Conservation (phyloP, 64 coral and sea anemone species). For the Trachythela sp. region DNA sequence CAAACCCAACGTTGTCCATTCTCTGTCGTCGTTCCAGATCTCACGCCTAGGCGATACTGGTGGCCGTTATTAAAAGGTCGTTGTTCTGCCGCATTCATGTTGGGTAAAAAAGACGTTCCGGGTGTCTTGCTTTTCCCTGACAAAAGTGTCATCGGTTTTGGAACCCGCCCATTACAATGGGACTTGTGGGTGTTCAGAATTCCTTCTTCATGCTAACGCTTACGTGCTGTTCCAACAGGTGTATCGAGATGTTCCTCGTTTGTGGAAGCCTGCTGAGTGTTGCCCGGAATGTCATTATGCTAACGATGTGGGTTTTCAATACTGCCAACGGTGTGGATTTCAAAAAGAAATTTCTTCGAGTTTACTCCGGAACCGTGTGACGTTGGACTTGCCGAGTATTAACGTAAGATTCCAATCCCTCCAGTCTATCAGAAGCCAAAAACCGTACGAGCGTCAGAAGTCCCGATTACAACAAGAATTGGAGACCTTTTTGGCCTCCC, state of each 20-base stretch:
- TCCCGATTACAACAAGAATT: not conserved
- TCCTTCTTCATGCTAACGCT: conserved; percentile 4
- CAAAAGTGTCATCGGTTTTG: not conserved
- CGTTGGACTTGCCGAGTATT: not conserved
- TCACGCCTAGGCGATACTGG: conserved; percentile 18
- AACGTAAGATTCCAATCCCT: not conserved
- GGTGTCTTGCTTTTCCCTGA: conserved; percentile 16
- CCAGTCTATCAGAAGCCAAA: not conserved
- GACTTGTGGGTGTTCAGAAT: conserved; percentile 38
- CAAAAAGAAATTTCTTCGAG: not conserved
- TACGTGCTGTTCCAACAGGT: not conserved
- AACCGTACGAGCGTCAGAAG: conserved; percentile 37
- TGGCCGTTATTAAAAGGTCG: conserved; percentile 26
- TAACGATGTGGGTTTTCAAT: conserved; percentile 9
- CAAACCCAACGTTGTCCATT: conserved; percentile 23
- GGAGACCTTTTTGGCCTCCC: not conserved
- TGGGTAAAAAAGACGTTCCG: conserved; percentile 20
- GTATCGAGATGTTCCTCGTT: not conserved
- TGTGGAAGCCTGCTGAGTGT: conserved; percentile 22
- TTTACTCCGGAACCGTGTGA: not conserved
- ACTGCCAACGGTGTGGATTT: conserved; percentile 40
- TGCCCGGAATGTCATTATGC: conserved; percentile 17
- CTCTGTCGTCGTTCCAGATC: conserved; percentile 19
- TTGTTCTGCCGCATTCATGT: conserved; percentile 13
- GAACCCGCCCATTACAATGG: conserved; percentile 11